These are phyloP conservation scores for Dicerorhinus sumatrensis DNA, from an alignment of 2,113 vertebrate genomes.

Conservation along the genomic window DNA sequence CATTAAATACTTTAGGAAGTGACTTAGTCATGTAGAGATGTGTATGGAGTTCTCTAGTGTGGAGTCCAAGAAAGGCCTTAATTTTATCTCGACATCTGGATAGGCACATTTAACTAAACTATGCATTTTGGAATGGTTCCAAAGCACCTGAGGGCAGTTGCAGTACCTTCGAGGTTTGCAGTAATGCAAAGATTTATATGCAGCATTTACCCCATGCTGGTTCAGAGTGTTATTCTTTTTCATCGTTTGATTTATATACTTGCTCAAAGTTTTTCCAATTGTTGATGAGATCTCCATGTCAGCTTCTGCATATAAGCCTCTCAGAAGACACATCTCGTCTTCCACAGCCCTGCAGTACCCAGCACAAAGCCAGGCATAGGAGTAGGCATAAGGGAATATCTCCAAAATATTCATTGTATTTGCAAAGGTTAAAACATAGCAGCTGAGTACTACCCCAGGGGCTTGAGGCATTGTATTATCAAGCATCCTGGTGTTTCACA, in stretches of 20 bases:
- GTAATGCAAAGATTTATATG: constrained; percentile 85
- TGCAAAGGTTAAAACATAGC: not conserved
- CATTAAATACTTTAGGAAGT: constrained; percentile 33
- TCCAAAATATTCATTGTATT: not conserved
- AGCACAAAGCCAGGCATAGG: not conserved
- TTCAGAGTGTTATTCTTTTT: constrained; percentile 58
- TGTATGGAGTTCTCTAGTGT: constrained; percentile 70
- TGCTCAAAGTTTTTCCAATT: constrained; percentile 56
- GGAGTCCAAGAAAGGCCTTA: constrained; percentile 78
- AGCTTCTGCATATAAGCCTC: not conserved
- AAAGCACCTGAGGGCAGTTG: constrained; percentile 86
- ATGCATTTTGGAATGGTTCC: constrained; percentile 85
- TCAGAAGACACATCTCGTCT: not conserved
- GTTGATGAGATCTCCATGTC: not conserved
- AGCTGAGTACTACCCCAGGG: not conserved
- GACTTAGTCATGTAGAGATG: constrained; percentile 12
- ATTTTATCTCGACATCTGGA: constrained; percentile 85
- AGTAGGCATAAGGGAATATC: not conserved
- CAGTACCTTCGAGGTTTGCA: constrained; percentile 82
- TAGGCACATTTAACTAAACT: constrained; percentile 86
- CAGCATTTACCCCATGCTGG: constrained; percentile 77
- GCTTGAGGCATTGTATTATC: not conserved
- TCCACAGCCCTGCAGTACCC: not conserved
- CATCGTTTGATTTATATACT: constrained; percentile 75
- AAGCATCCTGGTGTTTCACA: not conserved